A percentile compares a stretch with the other conserved stretches of the same genome.
phyloP scores from a whole-genome alignment of 2,888 invertebrate genomes.

The Limenitis camilla region DNA sequence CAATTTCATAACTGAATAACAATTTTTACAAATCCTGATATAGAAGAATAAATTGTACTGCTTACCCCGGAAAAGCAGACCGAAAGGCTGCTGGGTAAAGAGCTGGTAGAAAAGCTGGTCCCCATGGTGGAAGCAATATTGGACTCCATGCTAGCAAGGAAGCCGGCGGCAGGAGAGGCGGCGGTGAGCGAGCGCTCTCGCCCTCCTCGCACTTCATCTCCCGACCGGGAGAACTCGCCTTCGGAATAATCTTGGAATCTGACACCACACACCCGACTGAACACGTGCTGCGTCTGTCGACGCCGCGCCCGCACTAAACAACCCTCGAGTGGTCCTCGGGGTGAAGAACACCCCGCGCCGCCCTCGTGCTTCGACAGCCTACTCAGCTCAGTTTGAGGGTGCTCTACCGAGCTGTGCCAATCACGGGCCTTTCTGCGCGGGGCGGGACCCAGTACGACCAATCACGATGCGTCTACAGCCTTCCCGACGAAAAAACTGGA shows the following conservation, averaged over 20 bases:
- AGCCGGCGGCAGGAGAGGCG: slow-evolving; percentile 69
- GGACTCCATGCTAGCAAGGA: slow-evolving; percentile 85
- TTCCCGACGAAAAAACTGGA: slow-evolving; percentile 68
- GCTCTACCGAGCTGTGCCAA: slow-evolving; percentile 63
- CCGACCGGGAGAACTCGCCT: slow-evolving; percentile 68
- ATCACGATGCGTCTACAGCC: slow-evolving; percentile 47
- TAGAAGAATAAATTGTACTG: slow-evolving; percentile 26
- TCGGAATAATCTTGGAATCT: slow-evolving; percentile 68
- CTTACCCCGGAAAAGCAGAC: slow-evolving; percentile 84
- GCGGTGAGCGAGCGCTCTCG: slow-evolving; percentile 58
- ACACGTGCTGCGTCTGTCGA: slow-evolving; percentile 70
- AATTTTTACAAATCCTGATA: not conserved
- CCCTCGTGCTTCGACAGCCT: slow-evolving; percentile 72
- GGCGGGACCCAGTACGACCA: slow-evolving; percentile 60
- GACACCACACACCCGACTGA: slow-evolving; percentile 43
- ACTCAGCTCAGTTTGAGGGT: slow-evolving; percentile 70
- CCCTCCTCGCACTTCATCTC: slow-evolving; percentile 72
- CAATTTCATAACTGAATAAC: too few species aligned
- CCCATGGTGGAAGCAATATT: slow-evolving; percentile 83
- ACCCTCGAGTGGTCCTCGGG: slow-evolving; percentile 74
- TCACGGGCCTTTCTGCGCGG: slow-evolving; percentile 41
- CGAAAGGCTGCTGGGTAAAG: slow-evolving; percentile 82
- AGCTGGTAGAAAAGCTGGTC: slow-evolving; percentile 80
- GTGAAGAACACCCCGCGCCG: slow-evolving; percentile 72
- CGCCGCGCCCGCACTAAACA: slow-evolving; percentile 71